phyloP scores from a whole-genome alignment of 2,888 invertebrate species.

The Eueremaeus valkanovi region DNA sequence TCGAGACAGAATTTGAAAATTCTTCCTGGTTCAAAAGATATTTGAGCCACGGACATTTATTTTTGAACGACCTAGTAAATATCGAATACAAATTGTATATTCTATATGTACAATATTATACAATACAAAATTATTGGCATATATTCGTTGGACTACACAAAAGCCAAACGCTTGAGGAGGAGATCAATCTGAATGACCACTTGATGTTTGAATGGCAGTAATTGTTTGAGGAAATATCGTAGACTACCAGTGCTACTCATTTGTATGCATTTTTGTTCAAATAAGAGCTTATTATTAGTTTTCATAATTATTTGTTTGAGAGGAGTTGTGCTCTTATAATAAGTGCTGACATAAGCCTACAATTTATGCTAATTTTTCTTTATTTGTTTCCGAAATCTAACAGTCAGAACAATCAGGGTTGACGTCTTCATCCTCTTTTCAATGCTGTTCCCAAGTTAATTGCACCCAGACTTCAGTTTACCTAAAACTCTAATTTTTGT shows the following conservation, averaged over 20 bases:
- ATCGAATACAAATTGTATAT: too few relatives aligned
- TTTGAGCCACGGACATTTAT: too few relatives aligned
- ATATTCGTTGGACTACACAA: too few relatives aligned
- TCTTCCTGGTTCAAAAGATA: too few relatives aligned
- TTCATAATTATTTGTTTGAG: not conserved
- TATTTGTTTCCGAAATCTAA: not conserved
- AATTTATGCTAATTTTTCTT: conserved; percentile 22
- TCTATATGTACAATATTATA: too few relatives aligned
- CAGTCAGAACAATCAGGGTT: not conserved
- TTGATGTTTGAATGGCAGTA: conserved; percentile 21
- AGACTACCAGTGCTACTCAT: not conserved
- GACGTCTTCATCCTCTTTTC: conserved; percentile 17
- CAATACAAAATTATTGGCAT: too few relatives aligned
- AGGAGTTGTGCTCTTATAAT: too few relatives aligned
- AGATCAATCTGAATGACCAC: conserved; percentile 13
- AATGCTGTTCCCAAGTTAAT: not conserved
- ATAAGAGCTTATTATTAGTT: not conserved
- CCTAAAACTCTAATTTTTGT: too few relatives aligned
- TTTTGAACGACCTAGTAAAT: too few relatives aligned
- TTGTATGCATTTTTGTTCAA: not conserved
- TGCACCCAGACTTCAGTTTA: not conserved
- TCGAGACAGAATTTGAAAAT: too few relatives aligned
- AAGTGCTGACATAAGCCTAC: conserved; percentile 7
- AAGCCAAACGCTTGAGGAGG: conserved; percentile 1
- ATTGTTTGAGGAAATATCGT: not conserved